Evolutionary conservation across 2,113 vertebrate genomes (phyloP).

Genomic region (Dipodomys spectabilis): DNA sequence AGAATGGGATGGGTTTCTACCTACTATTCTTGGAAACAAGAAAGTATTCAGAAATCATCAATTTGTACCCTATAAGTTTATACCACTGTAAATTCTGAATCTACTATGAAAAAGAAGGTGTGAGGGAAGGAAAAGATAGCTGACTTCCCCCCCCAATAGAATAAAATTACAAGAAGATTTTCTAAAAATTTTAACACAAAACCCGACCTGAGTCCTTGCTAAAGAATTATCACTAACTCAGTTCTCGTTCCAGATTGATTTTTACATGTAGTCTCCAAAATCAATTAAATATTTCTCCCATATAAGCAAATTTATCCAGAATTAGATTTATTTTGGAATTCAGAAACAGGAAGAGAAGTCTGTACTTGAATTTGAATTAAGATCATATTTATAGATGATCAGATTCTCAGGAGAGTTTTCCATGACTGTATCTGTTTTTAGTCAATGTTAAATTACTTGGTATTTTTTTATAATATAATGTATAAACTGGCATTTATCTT

Average conservation of each 20-base stretch:
- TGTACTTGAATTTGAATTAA: neutral
- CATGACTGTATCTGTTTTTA: neutral
- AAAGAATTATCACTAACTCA: neutral
- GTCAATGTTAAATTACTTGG: neutral
- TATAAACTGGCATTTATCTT: neutral
- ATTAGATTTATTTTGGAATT: neutral
- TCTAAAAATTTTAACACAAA: neutral
- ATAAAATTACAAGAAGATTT: neutral
- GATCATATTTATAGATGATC: neutral
- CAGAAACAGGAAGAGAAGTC: conserved; percentile 1
- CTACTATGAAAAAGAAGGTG: neutral
- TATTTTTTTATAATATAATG: neutral
- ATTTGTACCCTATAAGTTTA: neutral
- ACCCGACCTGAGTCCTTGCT: neutral
- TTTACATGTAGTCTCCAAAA: neutral
- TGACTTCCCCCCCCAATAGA: neutral
- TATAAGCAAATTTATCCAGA: neutral
- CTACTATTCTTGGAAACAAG: neutral
- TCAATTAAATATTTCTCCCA: neutral
- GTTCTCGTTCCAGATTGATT: neutral
- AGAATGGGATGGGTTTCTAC: neutral
- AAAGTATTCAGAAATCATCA: neutral
- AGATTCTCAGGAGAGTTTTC: neutral
- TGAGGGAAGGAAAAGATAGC: neutral
- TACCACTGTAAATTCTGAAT: neutral